Evolutionary conservation across 1,140 invertebrate species (phyloP), one percentile per base, ranked within the genome.

Genomic region (Pseudoatta argentina): DNA sequence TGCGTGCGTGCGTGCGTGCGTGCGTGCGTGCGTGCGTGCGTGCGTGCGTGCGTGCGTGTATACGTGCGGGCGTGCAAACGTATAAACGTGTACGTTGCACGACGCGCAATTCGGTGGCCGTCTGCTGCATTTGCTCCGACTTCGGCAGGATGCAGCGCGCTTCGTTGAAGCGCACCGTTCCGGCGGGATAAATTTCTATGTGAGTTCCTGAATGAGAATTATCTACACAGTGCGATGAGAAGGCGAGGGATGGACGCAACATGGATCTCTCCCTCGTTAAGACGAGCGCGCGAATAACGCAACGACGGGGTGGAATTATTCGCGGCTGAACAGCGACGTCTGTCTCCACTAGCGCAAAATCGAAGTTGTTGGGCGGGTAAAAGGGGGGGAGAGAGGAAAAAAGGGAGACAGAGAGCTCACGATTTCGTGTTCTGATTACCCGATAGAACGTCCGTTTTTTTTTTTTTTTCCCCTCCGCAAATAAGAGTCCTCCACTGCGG

Each of bases 121-220:
- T 18, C 67, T 16, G 14, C 24, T 7, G 57, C 44, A 55, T 24
- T 44, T 12, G 79, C 53, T 61, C 24, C 53, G 67, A 59, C 21
- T 67, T 10, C 34, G 64, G 53, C 24, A 12, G 53, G 24, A 73
- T 63, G 79, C 67, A 24, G 78, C 51, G 78, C 64, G 64, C 39
- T 30, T 67, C 30, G 30, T 55, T 34, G 51, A 51, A 55, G 34
- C 34, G 78, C 76, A 48, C 48, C 44, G 76, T 79, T 79, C 27
- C 76, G 61, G 48, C 53, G 66, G 16, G 71, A 61, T 83, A 75
- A 30, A 51, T 21, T 27, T 39, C 27, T 73, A 39, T 75, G 79
- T 83, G 79, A 83, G 79, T 83, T 83, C 21, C 71, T 34, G 55
- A 83, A 83, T 73, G 66, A 86, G 16, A 86, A 71, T 71, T 51